A percentile compares a stretch with the other conserved stretches of the same genome.
phyloP scores from a whole-genome alignment of 2,888 invertebrate species.

The Volucella inanis region DNA sequence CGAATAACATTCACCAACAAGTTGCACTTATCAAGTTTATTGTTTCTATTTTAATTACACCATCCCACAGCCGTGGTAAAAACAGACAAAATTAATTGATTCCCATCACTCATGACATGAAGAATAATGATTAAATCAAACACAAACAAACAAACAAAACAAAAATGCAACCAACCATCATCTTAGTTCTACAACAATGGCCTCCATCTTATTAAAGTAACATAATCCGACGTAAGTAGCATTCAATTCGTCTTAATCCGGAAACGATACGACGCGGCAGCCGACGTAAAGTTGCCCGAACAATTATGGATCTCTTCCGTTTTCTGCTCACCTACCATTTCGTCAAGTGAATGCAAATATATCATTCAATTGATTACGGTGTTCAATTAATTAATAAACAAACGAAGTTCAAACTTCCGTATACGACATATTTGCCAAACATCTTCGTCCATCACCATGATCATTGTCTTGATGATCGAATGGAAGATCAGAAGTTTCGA shows the following conservation, averaged over 20 bases:
- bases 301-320: conserved; percentile 63
- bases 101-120: conserved; percentile 24
- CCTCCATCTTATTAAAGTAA: conserved; percentile 13
- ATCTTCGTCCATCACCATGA: not conserved
- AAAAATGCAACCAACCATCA: conserved; percentile 53
- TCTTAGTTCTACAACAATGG: conserved; percentile 31
- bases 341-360: conserved; percentile 37
- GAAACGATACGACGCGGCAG: conserved; percentile 17
- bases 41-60: conserved; percentile 45
- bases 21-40: conserved; percentile 25
- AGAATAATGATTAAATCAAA: conserved; percentile 35
- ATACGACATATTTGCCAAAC: conserved; percentile 11
- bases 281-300: not conserved
- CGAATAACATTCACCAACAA: conserved; percentile 19
- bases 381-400: conserved; percentile 40
- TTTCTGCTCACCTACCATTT: conserved; percentile 22
- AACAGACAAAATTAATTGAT: conserved; percentile 49
- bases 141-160: conserved; percentile 54
- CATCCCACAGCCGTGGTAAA: conserved; percentile 49
- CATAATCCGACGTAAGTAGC: conserved; percentile 3
- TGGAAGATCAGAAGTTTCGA: not conserved
- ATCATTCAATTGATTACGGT: conserved; percentile 50
- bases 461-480: not conserved
- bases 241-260: conserved; percentile 8
- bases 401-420: conserved; percentile 21